Percentiles rank a stretch among this genome's conserved stretches.
Conservation (phyloP, 2,797 vertebrate genomes). For the Alauda arvensis region DNA sequence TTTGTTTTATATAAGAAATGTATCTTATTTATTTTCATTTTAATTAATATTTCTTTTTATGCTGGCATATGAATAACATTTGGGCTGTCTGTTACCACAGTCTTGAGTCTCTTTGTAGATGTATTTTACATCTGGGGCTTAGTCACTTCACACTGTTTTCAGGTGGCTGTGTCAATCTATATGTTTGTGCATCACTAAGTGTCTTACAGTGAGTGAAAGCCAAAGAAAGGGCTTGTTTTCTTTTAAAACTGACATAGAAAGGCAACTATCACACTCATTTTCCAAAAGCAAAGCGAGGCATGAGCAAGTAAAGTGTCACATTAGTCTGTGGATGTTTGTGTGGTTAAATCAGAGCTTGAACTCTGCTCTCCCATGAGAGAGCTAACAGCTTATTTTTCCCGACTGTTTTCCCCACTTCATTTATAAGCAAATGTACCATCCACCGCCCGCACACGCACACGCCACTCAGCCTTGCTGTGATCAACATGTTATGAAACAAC, state of each 20-base stretch:
- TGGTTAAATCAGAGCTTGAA: conserved; percentile 22
- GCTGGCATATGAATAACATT: not conserved
- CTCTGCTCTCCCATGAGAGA: not conserved
- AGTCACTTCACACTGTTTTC: not conserved
- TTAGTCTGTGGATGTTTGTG: not conserved
- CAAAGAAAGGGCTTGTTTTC: not conserved
- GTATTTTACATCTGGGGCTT: not conserved
- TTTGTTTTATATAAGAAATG: conserved; percentile 7
- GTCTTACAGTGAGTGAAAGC: fast-evolving
- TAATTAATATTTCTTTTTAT: not conserved
- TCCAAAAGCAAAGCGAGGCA: not conserved
- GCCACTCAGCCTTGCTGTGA: conserved; percentile 26
- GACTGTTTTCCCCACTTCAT: not conserved
- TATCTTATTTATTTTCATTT: conserved; percentile 1
- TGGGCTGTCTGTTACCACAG: not conserved
- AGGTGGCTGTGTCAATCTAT: not conserved
- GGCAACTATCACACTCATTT: not conserved
- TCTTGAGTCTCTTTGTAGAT: not conserved
- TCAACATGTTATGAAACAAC: conserved; percentile 37
- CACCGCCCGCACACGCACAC: not conserved
- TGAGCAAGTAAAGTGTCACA: not conserved
- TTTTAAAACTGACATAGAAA: not conserved
- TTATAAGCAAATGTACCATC: conserved; percentile 36
- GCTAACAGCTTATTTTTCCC: not conserved
- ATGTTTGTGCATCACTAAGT: not conserved